Evolutionary conservation across 2,888 invertebrate genomes (phyloP).

Genomic region (Spatulosminthurus flaviceps): DNA sequence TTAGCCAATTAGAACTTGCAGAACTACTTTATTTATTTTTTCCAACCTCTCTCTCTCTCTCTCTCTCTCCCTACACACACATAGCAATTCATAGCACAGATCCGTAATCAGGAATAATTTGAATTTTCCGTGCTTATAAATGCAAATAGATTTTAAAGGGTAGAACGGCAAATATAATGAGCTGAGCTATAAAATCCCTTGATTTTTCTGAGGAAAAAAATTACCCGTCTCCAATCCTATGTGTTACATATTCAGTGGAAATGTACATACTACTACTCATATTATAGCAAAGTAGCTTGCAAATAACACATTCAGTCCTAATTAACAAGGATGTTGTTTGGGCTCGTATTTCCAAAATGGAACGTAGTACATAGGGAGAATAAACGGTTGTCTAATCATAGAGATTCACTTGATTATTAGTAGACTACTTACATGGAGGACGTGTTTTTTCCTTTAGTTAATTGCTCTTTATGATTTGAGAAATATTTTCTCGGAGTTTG

Average conservation of each 20-base stretch:
- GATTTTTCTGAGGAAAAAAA: conserved; percentile 5
- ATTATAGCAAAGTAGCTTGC: background rate
- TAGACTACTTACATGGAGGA: background rate
- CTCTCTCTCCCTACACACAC: too few relatives aligned
- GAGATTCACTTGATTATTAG: background rate
- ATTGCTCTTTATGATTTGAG: conserved; percentile 14
- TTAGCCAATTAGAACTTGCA: conserved; percentile 26
- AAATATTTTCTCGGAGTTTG: background rate
- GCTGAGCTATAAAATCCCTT: background rate
- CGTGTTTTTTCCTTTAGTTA: background rate
- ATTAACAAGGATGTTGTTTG: conserved; percentile 25
- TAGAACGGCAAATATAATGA: background rate
- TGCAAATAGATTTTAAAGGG: conserved; percentile 11
- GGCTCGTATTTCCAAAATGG: background rate
- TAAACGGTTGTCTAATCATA: conserved; percentile 4
- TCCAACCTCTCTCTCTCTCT: background rate
- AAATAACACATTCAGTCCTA: conserved; percentile 12
- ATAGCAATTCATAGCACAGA: too few relatives aligned
- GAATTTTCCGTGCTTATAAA: conserved; percentile 12
- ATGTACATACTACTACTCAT: background rate
- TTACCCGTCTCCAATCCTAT: background rate
- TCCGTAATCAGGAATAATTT: conserved; percentile 15
- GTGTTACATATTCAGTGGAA: background rate
- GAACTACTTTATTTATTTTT: conserved; percentile 33
- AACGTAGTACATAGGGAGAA: background rate